Percentiles rank a stretch among this genome's conserved stretches.
phyloP scores from a whole-genome alignment of 1,140 invertebrate species.

The Geopemphigus sp. region DNA sequence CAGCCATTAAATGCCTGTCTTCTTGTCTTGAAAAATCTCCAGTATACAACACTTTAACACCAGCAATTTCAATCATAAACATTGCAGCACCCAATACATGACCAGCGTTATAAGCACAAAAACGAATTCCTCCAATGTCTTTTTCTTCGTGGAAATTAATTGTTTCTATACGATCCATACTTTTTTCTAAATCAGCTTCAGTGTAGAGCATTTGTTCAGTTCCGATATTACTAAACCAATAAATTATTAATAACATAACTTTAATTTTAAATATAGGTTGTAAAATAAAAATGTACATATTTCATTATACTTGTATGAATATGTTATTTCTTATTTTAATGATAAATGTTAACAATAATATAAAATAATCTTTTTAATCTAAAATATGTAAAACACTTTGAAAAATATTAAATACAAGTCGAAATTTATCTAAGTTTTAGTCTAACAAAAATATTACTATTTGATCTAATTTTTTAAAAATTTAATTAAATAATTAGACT shows the following conservation, averaged over 20 bases:
- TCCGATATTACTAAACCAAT: slow-evolving; percentile 79
- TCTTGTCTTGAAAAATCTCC: slow-evolving; percentile 99
- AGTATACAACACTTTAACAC: slow-evolving; percentile 92
- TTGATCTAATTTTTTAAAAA: too few species aligned
- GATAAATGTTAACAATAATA: too few species aligned
- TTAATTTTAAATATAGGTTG: too few species aligned
- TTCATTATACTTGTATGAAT: too few species aligned
- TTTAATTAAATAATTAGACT: too few species aligned
- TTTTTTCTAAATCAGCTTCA: slow-evolving; percentile 92
- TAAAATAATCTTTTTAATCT: too few species aligned
- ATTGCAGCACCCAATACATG: slow-evolving; percentile 98
- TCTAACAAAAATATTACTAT: too few species aligned
- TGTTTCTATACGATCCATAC: slow-evolving; percentile 98
- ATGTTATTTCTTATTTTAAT: too few species aligned
- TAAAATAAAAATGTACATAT: too few species aligned
- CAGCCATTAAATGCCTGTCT: slow-evolving; percentile 98
- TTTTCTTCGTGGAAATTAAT: slow-evolving; percentile 99
- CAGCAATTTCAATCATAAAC: slow-evolving; percentile 99
- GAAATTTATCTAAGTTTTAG: too few species aligned
- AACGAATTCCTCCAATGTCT: slow-evolving; percentile 92
- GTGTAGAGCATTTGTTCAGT: slow-evolving; percentile 98
- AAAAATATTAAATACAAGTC: too few species aligned
- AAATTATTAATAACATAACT: background rate
- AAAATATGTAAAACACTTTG: too few species aligned
- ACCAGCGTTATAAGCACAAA: slow-evolving; percentile 98